A percentile compares a stretch with the other conserved stretches of the same genome.
These are phyloP conservation scores for Iguana delicatissima DNA, from an alignment of 2,797 vertebrate genomes.

Conservation along the genomic window DNA sequence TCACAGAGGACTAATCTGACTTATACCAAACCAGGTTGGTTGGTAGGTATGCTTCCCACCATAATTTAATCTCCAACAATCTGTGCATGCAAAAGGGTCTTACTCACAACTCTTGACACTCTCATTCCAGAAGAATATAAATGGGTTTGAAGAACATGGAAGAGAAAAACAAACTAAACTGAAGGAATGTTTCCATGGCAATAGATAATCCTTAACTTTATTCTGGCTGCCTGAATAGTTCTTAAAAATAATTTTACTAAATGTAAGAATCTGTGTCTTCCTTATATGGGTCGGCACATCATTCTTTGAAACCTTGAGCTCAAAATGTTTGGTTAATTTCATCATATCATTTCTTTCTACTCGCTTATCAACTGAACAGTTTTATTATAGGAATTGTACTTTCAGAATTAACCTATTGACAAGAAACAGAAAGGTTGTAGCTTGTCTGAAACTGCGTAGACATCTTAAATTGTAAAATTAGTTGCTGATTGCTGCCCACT, in stretches of 20 bases:
- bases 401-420: conserved; percentile 33
- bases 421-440: conserved; percentile 5
- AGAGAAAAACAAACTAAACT: not conserved
- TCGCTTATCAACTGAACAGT: conserved; percentile 8
- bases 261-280: not conserved
- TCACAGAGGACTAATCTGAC: too few species aligned
- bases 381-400: not conserved
- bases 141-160: not conserved
- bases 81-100: not conserved
- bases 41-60: too few species aligned
- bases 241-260: not conserved
- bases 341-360: conserved; percentile 22
- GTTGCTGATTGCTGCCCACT: fast-evolving
- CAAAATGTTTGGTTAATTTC: conserved; percentile 16
- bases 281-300: not conserved
- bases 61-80: not conserved
- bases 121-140: not conserved
- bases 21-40: too few species aligned
- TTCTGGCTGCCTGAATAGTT: conserved; percentile 4
- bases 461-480: conserved; percentile 14
- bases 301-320: conserved; percentile 8
- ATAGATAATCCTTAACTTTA: not conserved
- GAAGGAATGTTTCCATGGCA: not conserved
- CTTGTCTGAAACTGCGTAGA: not conserved
- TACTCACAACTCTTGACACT: not conserved